Conservation (phyloP, 2,888 invertebrate genomes). For the Lycophotia porphyrea region DNA sequence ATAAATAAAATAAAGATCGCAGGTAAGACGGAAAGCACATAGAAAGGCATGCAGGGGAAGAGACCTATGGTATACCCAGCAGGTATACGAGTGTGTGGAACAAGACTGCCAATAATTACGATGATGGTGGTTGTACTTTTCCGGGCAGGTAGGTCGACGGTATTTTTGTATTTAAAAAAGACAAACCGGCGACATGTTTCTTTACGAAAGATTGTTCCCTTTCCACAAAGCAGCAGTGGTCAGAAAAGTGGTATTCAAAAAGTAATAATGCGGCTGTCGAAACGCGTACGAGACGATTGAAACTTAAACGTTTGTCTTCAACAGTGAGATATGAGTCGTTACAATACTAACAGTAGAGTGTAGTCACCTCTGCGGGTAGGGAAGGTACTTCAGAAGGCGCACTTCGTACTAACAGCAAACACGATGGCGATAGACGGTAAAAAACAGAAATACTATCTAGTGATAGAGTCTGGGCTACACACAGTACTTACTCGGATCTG, state of each 20-base stretch:
- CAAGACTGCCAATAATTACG: background rate
- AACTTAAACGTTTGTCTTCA: slow-evolving; percentile 61
- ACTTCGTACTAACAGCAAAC: background rate
- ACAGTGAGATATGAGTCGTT: slow-evolving; percentile 58
- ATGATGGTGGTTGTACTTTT: too few species aligned
- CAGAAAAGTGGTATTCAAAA: slow-evolving; percentile 21
- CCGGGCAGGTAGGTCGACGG: background rate
- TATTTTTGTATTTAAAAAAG: background rate
- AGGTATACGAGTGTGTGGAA: background rate
- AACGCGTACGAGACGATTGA: slow-evolving; percentile 47
- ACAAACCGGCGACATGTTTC: background rate
- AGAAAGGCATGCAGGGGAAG: background rate
- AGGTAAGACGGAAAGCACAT: background rate
- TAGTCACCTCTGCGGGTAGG: slow-evolving; percentile 58
- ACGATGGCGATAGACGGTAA: background rate
- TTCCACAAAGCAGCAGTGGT: background rate
- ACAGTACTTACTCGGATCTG: too few species aligned
- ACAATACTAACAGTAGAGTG: slow-evolving; percentile 63
- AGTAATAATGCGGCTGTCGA: slow-evolving; percentile 36
- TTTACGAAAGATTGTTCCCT: slow-evolving; percentile 3
- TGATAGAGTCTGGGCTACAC: background rate
- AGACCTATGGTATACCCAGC: background rate
- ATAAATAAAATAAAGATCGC: background rate
- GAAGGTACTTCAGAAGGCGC: slow-evolving; percentile 17
- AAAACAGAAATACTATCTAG: background rate